Percentiles rank a stretch among this genome's conserved stretches.
These are phyloP conservation scores for Bagarius yarrelli DNA, from an alignment of 2,113 vertebrate genomes.

Conservation along the genomic window DNA sequence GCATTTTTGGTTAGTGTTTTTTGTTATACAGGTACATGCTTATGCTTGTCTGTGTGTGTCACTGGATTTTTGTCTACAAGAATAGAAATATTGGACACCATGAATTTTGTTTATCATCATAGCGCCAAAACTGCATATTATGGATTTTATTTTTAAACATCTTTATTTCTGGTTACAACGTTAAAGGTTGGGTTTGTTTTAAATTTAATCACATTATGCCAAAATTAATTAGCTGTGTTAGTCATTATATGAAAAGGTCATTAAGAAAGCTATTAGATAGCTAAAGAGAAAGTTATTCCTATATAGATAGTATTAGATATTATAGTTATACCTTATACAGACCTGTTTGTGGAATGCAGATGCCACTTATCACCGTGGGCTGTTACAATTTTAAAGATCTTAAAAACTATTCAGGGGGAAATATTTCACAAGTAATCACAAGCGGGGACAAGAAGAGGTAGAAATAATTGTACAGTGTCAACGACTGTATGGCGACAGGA, in stretches of 20 bases:
- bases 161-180: not conserved
- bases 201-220: not conserved
- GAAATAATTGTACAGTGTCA: not conserved
- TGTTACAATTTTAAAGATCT: not conserved
- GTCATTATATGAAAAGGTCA: not conserved
- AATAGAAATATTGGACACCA: too few relatives aligned
- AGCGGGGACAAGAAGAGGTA: not conserved
- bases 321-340: too few relatives aligned
- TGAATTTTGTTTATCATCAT: not conserved
- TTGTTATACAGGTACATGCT: not conserved
- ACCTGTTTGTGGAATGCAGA: not conserved
- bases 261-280: too few relatives aligned
- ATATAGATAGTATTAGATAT: not conserved
- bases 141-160: not conserved
- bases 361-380: not conserved
- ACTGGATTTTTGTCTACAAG: too few relatives aligned
- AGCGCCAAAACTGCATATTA: not conserved
- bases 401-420: not conserved
- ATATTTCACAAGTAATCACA: not conserved
- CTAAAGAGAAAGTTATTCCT: too few relatives aligned
- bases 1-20: not conserved
- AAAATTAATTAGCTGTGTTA: not conserved
- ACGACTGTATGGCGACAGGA: not conserved
- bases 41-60: too few relatives aligned
- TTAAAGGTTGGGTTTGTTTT: not conserved